phyloP scores from a whole-genome alignment of 2,113 vertebrate genomes.

The Tachuris rubrigastra region DNA sequence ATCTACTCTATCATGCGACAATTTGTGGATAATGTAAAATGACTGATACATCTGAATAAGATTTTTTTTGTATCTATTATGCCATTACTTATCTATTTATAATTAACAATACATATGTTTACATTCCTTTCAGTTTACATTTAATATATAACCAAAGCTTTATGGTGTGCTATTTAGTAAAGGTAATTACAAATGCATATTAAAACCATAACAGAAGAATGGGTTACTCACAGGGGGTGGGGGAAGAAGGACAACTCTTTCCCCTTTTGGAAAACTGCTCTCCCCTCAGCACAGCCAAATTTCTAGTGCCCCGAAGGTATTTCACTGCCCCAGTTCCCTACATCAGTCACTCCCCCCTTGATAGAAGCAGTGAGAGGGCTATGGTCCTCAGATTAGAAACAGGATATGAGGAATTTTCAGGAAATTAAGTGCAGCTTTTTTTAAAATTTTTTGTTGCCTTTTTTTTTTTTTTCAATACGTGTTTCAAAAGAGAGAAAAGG shows the following conservation, averaged over 20 bases:
- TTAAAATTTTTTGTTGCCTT: too few relatives aligned
- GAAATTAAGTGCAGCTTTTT: background rate
- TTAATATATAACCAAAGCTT: constrained; percentile 93
- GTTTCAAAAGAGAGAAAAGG: constrained; percentile 17
- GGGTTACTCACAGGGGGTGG: constrained; percentile 68
- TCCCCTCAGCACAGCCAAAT: constrained; percentile 65
- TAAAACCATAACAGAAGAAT: constrained; percentile 74
- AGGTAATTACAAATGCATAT: constrained; percentile 89
- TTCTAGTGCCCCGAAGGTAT: constrained; percentile 29
- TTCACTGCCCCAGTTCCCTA: constrained; percentile 37
- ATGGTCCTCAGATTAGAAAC: background rate
- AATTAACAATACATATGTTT: constrained; percentile 98
- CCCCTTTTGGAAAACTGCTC: constrained; percentile 60
- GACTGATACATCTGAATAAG: constrained; percentile 88
- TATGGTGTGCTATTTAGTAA: constrained; percentile 89
- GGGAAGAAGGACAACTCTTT: constrained; percentile 48
- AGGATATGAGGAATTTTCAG: background rate
- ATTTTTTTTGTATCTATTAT: constrained; percentile 81
- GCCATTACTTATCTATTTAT: constrained; percentile 92
- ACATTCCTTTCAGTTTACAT: constrained; percentile 99
- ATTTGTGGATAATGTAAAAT: constrained; percentile 88
- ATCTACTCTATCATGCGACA: constrained; percentile 98
- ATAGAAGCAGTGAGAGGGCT: constrained; percentile 8
- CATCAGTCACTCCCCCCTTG: constrained; percentile 54
- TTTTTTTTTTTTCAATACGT: background rate